Conservation (phyloP, 1,140 invertebrate genomes). For the Ctenoplectra terminalis region DNA sequence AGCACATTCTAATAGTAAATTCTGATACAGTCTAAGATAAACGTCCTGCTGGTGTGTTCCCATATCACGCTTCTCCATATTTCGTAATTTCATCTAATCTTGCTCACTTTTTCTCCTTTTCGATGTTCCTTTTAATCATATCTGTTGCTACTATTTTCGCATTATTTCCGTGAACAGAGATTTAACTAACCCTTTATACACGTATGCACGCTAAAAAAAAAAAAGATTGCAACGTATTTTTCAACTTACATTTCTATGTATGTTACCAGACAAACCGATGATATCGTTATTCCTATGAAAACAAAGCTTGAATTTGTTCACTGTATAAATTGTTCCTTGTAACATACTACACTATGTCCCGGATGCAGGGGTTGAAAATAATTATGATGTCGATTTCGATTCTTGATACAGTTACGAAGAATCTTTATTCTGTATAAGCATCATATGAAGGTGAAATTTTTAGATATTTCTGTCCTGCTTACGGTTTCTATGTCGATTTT, state of each 20-base stretch:
- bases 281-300: neutral
- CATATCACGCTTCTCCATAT: constrained; percentile 68
- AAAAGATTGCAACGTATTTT: neutral
- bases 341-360: too few relatives aligned
- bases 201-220: neutral
- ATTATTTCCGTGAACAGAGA: constrained; percentile 46
- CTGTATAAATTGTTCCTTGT: neutral
- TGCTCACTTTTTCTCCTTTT: constrained; percentile 47
- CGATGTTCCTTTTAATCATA: constrained; percentile 52
- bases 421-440: too few relatives aligned
- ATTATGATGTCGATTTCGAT: too few relatives aligned
- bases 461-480: too few relatives aligned
- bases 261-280: neutral
- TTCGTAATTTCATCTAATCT: constrained; percentile 59
- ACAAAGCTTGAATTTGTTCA: neutral
- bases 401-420: too few relatives aligned
- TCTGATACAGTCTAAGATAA: constrained; percentile 63
- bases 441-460: too few relatives aligned
- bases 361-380: too few relatives aligned
- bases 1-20: constrained; percentile 71
- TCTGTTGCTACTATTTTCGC: constrained; percentile 38
- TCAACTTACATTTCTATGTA: neutral
- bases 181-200: neutral
- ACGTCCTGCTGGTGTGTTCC: constrained; percentile 73
- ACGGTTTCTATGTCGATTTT: too few relatives aligned